Evolutionary conservation across 2,888 invertebrate species (phyloP).

Genomic region (Cheiracanthium punctorium): DNA sequence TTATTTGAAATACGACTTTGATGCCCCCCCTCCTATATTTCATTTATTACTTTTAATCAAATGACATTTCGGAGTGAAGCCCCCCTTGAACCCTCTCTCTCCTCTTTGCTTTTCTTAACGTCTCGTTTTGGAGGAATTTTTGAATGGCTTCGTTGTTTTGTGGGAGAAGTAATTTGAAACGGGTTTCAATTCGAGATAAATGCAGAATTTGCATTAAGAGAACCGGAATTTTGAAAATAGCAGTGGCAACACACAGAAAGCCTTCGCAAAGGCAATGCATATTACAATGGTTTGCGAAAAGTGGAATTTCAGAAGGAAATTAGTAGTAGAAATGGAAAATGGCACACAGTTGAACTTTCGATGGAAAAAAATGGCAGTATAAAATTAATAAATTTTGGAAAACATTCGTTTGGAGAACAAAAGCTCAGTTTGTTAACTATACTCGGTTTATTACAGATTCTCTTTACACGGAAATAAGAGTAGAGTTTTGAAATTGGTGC

Average conservation of each 20-base stretch:
- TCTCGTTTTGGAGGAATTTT: slow-evolving; percentile 16
- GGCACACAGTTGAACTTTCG: too few species aligned
- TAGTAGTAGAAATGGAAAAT: too few species aligned
- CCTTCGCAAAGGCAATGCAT: too few species aligned
- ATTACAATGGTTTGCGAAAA: too few species aligned
- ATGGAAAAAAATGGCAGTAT: too few species aligned
- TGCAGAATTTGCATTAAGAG: slow-evolving; percentile 4
- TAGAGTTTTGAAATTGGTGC: too few species aligned
- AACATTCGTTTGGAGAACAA: too few species aligned
- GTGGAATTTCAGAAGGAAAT: too few species aligned
- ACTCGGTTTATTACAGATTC: too few species aligned
- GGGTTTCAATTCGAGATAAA: slow-evolving; percentile 5
- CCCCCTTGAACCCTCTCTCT: neutral
- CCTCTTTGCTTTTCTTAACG: slow-evolving; percentile 6
- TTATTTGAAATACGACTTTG: slow-evolving; percentile 59
- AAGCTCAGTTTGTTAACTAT: too few species aligned
- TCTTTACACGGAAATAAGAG: too few species aligned
- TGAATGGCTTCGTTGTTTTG: slow-evolving; percentile 23
- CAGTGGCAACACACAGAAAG: neutral
- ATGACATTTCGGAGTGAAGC: slow-evolving; percentile 42
- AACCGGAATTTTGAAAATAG: neutral
- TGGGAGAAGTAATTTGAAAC: slow-evolving; percentile 15
- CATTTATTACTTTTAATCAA: slow-evolving; percentile 68
- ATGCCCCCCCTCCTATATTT: slow-evolving; percentile 47
- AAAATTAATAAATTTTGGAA: too few species aligned